Evolutionary conservation across 1,140 invertebrate genomes (phyloP).

Genomic region (Zophobas atratus): DNA sequence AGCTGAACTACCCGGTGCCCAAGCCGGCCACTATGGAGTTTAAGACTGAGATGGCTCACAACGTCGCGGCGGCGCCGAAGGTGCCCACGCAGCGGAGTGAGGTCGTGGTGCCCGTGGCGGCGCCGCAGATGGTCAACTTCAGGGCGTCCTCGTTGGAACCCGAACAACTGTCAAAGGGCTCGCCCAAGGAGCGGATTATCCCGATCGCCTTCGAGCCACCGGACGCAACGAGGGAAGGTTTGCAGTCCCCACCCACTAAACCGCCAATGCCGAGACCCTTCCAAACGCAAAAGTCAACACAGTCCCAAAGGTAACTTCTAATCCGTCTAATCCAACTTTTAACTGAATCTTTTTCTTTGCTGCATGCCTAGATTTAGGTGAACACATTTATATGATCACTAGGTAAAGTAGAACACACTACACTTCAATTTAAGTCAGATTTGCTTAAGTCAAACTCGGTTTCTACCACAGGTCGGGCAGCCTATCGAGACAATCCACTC

Average conservation of each 20-base stretch:
- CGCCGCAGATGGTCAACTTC: conserved; percentile 58
- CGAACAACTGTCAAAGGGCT: conserved; percentile 62
- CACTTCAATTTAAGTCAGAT: no score
- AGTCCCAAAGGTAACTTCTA: conserved; percentile 62
- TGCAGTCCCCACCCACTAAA: conserved; percentile 67
- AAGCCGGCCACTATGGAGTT: conserved; percentile 70
- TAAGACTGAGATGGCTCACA: conserved; percentile 75
- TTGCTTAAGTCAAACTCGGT: no score
- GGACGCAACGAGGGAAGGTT: conserved; percentile 53
- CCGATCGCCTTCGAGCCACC: conserved; percentile 70
- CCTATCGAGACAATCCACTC: conserved; percentile 78
- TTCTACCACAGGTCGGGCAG: conserved; percentile 61
- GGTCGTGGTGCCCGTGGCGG: conserved; percentile 73
- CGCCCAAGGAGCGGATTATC: conserved; percentile 73
- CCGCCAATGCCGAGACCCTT: conserved; percentile 68
- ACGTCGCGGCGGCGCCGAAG: conserved; percentile 70
- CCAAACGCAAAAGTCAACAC: conserved; percentile 64
- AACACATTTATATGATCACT: not conserved
- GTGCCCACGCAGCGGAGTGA: conserved; percentile 73
- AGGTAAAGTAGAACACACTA: not conserved
- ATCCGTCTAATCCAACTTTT: not conserved
- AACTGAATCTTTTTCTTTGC: not conserved
- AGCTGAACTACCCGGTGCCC: conserved; percentile 70
- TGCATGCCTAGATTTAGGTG: not conserved
- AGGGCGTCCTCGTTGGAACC: conserved; percentile 69